Conservation (phyloP, 2,113 vertebrate species). For the Riparia riparia region DNA sequence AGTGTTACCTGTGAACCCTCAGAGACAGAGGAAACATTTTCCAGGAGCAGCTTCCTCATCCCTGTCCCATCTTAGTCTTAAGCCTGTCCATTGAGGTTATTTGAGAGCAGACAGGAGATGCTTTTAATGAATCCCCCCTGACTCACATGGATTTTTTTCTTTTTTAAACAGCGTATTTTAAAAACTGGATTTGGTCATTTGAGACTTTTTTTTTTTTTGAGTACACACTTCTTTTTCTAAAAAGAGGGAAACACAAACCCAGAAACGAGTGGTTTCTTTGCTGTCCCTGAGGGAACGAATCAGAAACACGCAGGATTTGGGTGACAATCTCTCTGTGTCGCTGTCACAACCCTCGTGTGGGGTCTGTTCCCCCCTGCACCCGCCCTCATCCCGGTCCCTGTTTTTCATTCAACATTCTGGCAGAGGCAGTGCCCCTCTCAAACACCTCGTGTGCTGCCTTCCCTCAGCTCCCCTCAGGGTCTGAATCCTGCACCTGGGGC, state of each 20-base stretch:
- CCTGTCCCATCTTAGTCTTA: background rate
- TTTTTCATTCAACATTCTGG: background rate
- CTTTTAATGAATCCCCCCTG: background rate
- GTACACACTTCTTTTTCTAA: background rate
- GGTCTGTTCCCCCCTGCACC: background rate
- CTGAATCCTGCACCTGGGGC: background rate
- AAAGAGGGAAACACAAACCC: background rate
- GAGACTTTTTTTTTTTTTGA: background rate
- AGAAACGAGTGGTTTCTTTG: background rate
- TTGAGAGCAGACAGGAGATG: background rate
- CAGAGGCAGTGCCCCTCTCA: background rate
- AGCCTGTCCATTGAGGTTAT: background rate
- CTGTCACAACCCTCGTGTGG: background rate
- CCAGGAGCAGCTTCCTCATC: background rate
- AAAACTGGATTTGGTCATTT: background rate
- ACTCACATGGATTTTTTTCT: background rate
- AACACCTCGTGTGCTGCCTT: background rate
- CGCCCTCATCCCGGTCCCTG: background rate
- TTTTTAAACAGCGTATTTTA: background rate
- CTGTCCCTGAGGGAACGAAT: background rate
- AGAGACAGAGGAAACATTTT: background rate
- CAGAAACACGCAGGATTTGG: background rate
- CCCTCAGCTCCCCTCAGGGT: rapidly evolving
- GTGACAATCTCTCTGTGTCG: background rate
- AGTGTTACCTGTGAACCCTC: background rate